Base-by-base conservation (phyloP, 2,888 invertebrate species). In the Boloria selene region DNA sequence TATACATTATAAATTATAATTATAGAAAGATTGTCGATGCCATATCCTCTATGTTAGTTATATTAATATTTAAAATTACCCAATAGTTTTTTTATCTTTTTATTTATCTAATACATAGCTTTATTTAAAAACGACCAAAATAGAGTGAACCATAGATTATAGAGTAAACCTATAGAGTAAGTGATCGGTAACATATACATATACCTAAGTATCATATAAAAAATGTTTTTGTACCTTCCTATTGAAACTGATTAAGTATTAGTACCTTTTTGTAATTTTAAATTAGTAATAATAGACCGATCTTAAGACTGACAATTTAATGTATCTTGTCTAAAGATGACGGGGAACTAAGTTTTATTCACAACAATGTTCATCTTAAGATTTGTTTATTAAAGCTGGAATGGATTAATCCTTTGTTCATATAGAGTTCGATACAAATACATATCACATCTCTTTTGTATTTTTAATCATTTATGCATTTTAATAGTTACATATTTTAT, bases 251-350 rank as follows among this genome's bases (percentile, higher is more conserved):
- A 75, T 73, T 75, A 72, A 69, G 64, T 71, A 60, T 72, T 68
- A 67, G 67, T 72, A 71, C 74, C 73, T 73, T 72, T 76, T 76
- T 38, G 5, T 51, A 64, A 53, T 54, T n/a, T n/a, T 50, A 61
- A 74, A 73, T 72, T 73, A 77, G 82, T 83, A 81, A 84, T 87
- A 88, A 88, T 87, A 86, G 85, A 87, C 86, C 84, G 88, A 87
- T 87, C 87, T 87, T 88, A 86, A 88, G 88, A 87, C 87, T 87
- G 88, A 87, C 72, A 76, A 26, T 44, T 51, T 44, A 64, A 64
- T 63, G 56, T 63, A 64, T 26, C 42, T 64, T 56, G 18, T 56
- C 55, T 22, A 14, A 42, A 47, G 51, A 16, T 17, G n/a, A 60
- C 71, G 76, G 78, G 75, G 71, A 74, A 79, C 76, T 74, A 75